phyloP scores from a whole-genome alignment of 2,888 invertebrate genomes.

The Zootermopsis nevadensis region DNA sequence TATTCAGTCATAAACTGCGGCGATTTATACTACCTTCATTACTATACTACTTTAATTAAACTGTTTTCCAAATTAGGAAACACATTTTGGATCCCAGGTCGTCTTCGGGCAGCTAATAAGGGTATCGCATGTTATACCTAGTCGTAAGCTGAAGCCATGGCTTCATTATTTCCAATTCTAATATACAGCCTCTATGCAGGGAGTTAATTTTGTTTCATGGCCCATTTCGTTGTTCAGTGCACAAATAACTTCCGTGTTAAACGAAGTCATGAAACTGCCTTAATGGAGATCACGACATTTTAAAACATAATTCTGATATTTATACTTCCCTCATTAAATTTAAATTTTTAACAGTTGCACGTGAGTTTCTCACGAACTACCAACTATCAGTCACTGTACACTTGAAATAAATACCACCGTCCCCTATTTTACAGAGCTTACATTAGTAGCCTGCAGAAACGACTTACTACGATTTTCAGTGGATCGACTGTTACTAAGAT shows the following conservation, averaged over 20 bases:
- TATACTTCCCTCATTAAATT: background rate
- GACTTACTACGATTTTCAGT: too few relatives aligned
- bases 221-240: background rate
- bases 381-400: too few relatives aligned
- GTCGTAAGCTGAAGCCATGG: background rate
- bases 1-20: background rate
- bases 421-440: too few relatives aligned
- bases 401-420: too few relatives aligned
- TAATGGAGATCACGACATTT: background rate
- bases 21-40: background rate
- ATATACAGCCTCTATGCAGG: background rate
- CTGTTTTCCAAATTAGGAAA: background rate
- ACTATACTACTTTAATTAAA: background rate
- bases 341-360: too few relatives aligned
- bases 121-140: background rate
- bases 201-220: conserved; percentile 7
- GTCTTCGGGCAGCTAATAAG: background rate
- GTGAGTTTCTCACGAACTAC: too few relatives aligned
- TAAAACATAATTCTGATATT: background rate
- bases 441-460: too few relatives aligned
- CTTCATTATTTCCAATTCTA: conserved; percentile 9
- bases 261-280: background rate
- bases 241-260: background rate
- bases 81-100: background rate
- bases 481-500: too few relatives aligned